Evolutionary conservation across 2,113 vertebrate genomes (phyloP).

Genomic region (Catharus fuscescens): DNA sequence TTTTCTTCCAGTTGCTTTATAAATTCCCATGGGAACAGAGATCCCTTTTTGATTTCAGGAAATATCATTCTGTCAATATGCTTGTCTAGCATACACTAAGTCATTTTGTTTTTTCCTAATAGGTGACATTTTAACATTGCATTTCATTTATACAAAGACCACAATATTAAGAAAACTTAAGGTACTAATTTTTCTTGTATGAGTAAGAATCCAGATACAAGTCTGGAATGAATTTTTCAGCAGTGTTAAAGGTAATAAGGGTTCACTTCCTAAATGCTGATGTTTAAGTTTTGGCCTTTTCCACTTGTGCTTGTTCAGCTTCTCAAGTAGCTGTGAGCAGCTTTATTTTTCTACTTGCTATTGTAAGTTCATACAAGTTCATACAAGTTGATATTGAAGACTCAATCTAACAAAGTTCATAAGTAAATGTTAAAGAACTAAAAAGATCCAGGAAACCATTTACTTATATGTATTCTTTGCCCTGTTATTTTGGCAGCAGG

Average conservation of each 20-base stretch:
- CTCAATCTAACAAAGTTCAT: neutral
- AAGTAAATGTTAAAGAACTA: neutral
- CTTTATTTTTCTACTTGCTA: conserved; percentile 18
- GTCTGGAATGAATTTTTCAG: conserved; percentile 54
- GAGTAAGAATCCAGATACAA: conserved; percentile 57
- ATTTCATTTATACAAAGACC: conserved; percentile 60
- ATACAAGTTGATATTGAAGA: neutral
- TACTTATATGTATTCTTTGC: neutral
- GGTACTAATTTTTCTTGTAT: conserved; percentile 48
- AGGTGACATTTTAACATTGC: conserved; percentile 54
- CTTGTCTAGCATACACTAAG: conserved; percentile 32
- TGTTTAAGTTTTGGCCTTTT: conserved; percentile 32
- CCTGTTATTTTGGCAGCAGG: neutral
- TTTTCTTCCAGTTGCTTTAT: conserved; percentile 54
- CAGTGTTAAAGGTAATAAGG: conserved; percentile 38
- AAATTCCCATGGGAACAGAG: conserved; percentile 32
- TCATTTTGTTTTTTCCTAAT: conserved; percentile 24
- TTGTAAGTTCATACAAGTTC: neutral
- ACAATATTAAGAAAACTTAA: conserved; percentile 58
- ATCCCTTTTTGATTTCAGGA: conserved; percentile 66
- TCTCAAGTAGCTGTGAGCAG: neutral
- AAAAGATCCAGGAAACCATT: neutral
- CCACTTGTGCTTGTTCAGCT: conserved; percentile 7
- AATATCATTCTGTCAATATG: conserved; percentile 63
- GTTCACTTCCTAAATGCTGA: conserved; percentile 33